Evolutionary conservation across 2,113 vertebrate species (phyloP).

Genomic region (Gnathonemus echidnorhynchus): DNA sequence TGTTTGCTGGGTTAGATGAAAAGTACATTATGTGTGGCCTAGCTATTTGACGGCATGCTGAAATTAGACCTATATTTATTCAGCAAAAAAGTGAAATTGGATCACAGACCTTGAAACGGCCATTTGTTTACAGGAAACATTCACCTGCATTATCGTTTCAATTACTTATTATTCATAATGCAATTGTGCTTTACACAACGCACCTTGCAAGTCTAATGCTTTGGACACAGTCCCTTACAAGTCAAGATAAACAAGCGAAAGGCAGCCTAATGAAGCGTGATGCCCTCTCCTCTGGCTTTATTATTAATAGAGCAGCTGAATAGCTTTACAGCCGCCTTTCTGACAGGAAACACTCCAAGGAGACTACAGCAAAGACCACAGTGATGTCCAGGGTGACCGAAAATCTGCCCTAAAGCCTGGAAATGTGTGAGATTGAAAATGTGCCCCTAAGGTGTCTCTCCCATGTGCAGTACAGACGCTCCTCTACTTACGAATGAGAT

Average conservation of each 20-base stretch:
- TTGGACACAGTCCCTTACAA: not conserved
- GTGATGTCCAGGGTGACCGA: not conserved
- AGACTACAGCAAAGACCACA: not conserved
- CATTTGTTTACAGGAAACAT: not conserved
- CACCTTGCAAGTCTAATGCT: not conserved
- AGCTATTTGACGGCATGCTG: not conserved
- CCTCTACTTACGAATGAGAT: too few relatives aligned
- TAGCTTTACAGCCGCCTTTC: not conserved
- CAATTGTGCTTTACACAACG: not conserved
- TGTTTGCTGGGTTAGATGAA: not conserved
- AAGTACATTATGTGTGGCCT: not conserved
- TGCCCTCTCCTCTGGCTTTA: not conserved
- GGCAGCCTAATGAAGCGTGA: not conserved
- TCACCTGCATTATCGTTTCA: not conserved
- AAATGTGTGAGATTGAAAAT: not conserved
- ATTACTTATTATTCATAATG: not conserved
- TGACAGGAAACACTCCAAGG: not conserved
- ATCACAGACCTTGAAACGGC: not conserved
- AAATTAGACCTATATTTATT: not conserved
- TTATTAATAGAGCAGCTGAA: not conserved
- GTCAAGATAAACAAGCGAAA: not conserved
- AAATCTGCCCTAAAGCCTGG: not conserved
- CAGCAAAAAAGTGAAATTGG: not conserved
- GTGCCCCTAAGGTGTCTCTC: not conserved
- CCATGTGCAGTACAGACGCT: not conserved